A percentile compares a stretch with the other conserved stretches of the same genome.
phyloP scores from a whole-genome alignment of 2,113 vertebrate genomes.

The Halcyon malimbica region DNA sequence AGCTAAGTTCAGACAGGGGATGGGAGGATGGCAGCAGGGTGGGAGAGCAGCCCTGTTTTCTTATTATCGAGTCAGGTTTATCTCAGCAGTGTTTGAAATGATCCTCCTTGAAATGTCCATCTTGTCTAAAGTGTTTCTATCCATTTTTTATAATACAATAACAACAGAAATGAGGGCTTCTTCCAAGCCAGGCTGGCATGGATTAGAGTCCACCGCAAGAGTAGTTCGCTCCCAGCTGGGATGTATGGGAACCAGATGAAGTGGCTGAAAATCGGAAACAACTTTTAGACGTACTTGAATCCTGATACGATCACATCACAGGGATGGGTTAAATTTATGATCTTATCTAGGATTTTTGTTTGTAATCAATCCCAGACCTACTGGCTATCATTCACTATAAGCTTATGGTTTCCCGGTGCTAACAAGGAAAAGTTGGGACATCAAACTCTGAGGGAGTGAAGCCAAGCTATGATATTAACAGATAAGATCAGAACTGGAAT shows the following conservation, averaged over 20 bases:
- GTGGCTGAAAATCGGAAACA: conserved; percentile 66
- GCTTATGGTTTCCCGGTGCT: conserved; percentile 28
- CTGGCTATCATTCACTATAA: conserved; percentile 3
- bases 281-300: not conserved
- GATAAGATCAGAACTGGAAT: conserved; percentile 51
- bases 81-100: not conserved
- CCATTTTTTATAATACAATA: conserved; percentile 25
- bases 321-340: conserved; percentile 49
- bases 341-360: conserved; percentile 36
- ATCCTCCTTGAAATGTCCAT: conserved; percentile 16
- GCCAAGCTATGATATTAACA: conserved; percentile 37
- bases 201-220: conserved; percentile 20
- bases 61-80: not conserved
- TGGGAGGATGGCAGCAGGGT: not conserved
- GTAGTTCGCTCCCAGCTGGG: conserved; percentile 18
- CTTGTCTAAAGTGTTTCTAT: conserved; percentile 25
- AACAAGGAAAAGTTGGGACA: conserved; percentile 47
- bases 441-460: conserved; percentile 15
- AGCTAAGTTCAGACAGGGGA: not conserved
- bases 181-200: not conserved
- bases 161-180: not conserved
- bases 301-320: conserved; percentile 44
- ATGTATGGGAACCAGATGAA: conserved; percentile 58
- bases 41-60: not conserved
- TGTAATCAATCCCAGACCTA: conserved; percentile 64